phyloP scores from a whole-genome alignment of 2,797 vertebrate species.

The Novumbra hubbsi region DNA sequence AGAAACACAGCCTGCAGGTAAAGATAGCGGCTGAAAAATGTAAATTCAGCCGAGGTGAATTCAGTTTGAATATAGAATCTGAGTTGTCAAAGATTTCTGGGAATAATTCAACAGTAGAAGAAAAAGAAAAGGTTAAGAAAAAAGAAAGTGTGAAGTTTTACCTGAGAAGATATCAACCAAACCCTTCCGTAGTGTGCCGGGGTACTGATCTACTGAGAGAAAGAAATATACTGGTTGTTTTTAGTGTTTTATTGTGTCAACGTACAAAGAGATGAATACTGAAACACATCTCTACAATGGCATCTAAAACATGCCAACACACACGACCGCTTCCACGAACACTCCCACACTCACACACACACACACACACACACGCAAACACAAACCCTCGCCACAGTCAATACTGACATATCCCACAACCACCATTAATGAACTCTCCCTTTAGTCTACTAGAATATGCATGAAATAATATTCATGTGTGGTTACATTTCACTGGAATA shows the following conservation, averaged over 20 bases:
- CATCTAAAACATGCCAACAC: conserved; percentile 56
- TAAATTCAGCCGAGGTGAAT: not conserved
- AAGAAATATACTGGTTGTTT: conserved; percentile 19
- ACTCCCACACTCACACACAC: too few relatives aligned
- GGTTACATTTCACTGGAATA: conserved; percentile 42
- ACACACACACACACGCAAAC: not conserved
- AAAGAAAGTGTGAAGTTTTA: not conserved
- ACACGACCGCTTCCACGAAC: conserved; percentile 4
- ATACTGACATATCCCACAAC: conserved; percentile 38
- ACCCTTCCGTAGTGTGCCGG: too few relatives aligned
- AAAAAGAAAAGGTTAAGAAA: not conserved
- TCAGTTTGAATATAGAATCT: not conserved
- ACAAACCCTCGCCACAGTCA: conserved; percentile 3
- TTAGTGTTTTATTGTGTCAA: conserved; percentile 68
- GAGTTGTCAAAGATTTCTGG: not conserved
- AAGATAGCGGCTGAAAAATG: not conserved
- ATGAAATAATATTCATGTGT: conserved; percentile 34
- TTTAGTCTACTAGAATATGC: conserved; percentile 44
- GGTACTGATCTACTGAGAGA: not conserved
- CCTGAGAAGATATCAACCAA: too few relatives aligned
- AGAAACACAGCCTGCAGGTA: not conserved
- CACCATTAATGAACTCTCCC: conserved; percentile 58
- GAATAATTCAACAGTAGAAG: not conserved
- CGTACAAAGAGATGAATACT: conserved; percentile 69
- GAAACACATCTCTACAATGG: conserved; percentile 62